Evolutionary conservation across 2,888 invertebrate species (phyloP).

Genomic region (Arrhopalites spinosus): DNA sequence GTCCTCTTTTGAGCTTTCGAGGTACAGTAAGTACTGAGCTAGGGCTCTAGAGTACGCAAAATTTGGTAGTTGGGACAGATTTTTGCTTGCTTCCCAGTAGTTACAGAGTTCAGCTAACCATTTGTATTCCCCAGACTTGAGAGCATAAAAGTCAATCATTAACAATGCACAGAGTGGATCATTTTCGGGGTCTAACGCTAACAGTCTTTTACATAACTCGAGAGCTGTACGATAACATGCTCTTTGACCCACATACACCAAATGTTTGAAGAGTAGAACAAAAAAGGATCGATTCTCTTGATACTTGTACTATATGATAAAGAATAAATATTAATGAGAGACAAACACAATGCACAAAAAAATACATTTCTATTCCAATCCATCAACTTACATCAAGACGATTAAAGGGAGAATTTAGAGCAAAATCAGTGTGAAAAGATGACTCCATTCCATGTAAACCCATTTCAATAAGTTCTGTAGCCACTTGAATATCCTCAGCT

Average conservation of each 20-base stretch:
- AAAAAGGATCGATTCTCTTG: slow-evolving; percentile 84
- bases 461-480: slow-evolving; percentile 77
- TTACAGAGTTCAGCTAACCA: slow-evolving; percentile 69
- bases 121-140: slow-evolving; percentile 72
- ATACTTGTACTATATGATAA: slow-evolving; percentile 69
- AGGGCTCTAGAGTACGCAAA: slow-evolving; percentile 81
- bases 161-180: slow-evolving; percentile 79
- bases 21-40: slow-evolving; percentile 68
- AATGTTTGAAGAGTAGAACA: slow-evolving; percentile 79
- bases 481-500: slow-evolving; percentile 77
- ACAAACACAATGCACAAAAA: too few relatives aligned
- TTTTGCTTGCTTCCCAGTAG: slow-evolving; percentile 68
- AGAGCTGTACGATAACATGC: slow-evolving; percentile 86
- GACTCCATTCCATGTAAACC: slow-evolving; percentile 77
- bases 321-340: too few relatives aligned
- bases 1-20: slow-evolving; percentile 39
- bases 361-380: too few relatives aligned
- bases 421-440: slow-evolving; percentile 79
- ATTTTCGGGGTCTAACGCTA: slow-evolving; percentile 74
- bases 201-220: slow-evolving; percentile 81
- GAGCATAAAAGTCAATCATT: slow-evolving; percentile 80
- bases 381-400: slow-evolving; percentile 64
- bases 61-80: slow-evolving; percentile 82
- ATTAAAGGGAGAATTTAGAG: slow-evolving; percentile 73
- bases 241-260: slow-evolving; percentile 66